These are phyloP conservation scores for Hoplias malabaricus DNA, from an alignment of 2,113 vertebrate genomes.

Conservation along the genomic window DNA sequence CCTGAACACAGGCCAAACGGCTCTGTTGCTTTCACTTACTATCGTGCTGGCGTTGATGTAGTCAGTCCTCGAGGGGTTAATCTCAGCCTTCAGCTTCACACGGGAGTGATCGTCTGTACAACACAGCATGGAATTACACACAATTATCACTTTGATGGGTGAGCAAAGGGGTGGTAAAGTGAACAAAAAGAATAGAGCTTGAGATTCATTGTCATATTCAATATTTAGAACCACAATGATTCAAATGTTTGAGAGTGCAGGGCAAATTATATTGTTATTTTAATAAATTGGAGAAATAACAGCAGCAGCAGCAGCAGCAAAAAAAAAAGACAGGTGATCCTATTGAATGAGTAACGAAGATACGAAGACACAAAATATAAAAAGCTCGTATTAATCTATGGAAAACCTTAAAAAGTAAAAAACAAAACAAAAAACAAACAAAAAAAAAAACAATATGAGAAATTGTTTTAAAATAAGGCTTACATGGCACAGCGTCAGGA, in stretches of 20 bases:
- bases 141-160: constrained; percentile 6
- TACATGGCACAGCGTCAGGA: constrained; percentile 87
- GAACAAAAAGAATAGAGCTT: neutral
- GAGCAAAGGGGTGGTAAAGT: neutral
- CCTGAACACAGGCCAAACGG: neutral
- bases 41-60: constrained; percentile 97
- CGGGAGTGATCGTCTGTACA: constrained; percentile 87
- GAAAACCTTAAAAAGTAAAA: too few species aligned
- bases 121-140: constrained; percentile 24
- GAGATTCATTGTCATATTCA: neutral
- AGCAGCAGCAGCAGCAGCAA: too few species aligned
- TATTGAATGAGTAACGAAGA: too few species aligned
- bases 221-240: neutral
- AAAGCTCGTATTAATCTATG: too few species aligned
- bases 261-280: too few species aligned
- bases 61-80: constrained; percentile 88
- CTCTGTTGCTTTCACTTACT: constrained; percentile 67
- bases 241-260: too few species aligned
- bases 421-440: too few species aligned
- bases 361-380: too few species aligned
- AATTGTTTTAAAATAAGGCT: constrained; percentile 56
- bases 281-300: too few species aligned
- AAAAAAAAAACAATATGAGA: too few species aligned
- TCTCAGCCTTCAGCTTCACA: constrained; percentile 89
- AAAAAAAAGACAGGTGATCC: too few species aligned